Evolutionary conservation across 2,888 invertebrate species (phyloP), one percentile per base, ranked within the genome.

Genomic region (Aradus depressus): DNA sequence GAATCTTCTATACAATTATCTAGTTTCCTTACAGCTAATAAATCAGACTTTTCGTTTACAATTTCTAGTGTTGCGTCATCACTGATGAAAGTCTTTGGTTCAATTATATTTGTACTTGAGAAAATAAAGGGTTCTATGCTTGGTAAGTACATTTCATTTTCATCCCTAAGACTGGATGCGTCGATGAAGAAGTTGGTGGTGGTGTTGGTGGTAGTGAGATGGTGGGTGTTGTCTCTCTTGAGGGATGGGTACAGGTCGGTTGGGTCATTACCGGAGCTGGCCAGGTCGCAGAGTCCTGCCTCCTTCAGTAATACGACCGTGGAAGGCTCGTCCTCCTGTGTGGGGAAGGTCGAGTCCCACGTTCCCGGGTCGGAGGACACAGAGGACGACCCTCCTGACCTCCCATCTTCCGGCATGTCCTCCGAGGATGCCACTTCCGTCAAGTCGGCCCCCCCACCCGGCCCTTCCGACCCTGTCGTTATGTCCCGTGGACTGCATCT

Each of bases 151-250:
- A 57, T 41, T 58, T 80, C 77, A 52, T 73, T 75, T 63, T 85
- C 84, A 64, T 85, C 85, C 19, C 75, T 75, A 56, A 86, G 69
- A 63, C 78, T 79, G 5, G 85, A 79, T 14, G 84, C 85, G 65
- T 85, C 84, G 58, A 86, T 86, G 61, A 85, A 86, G 64, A 80
- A 86, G 53, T 78, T 76, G 67, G 64, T 73, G 63, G 56, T 58
- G 21, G 45, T n/a, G n/a, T n/a, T n/a, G n/a, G n/a, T n/a, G n/a
- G n/a, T n/a, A n/a, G n/a, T n/a, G n/a, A n/a, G n/a, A n/a, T n/a
- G n/a, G n/a, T n/a, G n/a, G n/a, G n/a, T n/a, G n/a, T n/a, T n/a
- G n/a, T n/a, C n/a, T n/a, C n/a, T n/a, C n/a, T n/a, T n/a, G n/a
- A n/a, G n/a, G n/a, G n/a, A n/a, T n/a, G n/a, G n/a, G n/a, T n/a